phyloP scores from a whole-genome alignment of 2,888 invertebrate species.

The Drosophila paranaensis region DNA sequence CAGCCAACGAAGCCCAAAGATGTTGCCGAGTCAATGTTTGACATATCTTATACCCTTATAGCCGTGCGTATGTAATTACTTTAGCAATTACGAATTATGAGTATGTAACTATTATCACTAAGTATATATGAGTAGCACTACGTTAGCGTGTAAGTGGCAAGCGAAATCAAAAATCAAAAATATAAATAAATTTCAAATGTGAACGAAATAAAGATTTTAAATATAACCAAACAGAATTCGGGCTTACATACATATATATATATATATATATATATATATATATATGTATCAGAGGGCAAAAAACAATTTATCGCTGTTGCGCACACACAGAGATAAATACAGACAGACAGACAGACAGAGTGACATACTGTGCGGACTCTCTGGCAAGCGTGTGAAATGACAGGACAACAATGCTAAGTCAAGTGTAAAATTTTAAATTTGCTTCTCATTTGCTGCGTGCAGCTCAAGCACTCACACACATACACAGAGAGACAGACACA shows the following conservation, averaged over 20 bases:
- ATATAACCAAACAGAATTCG: constrained; percentile 42
- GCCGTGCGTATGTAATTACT: constrained; percentile 7
- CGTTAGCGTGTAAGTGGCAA: constrained; percentile 68
- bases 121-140: constrained; percentile 32
- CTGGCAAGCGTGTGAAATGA: constrained; percentile 76
- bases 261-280: neutral
- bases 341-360: constrained; percentile 9
- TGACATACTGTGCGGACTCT: constrained; percentile 30
- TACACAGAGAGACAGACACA: constrained; percentile 55
- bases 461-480: constrained; percentile 57
- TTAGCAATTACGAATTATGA: constrained; percentile 12
- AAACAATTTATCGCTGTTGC: constrained; percentile 64
- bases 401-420: constrained; percentile 84
- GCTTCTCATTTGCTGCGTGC: constrained; percentile 82
- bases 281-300: constrained; percentile 24
- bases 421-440: constrained; percentile 85
- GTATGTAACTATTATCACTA: constrained; percentile 30
- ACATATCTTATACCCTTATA: constrained; percentile 44
- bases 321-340: constrained; percentile 56
- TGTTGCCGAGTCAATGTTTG: constrained; percentile 42
- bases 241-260: constrained; percentile 1
- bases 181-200: constrained; percentile 47
- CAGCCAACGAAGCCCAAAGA: constrained; percentile 38
- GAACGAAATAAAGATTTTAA: constrained; percentile 61
- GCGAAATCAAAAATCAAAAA: constrained; percentile 65